Conservation (phyloP, 2,113 vertebrate species). For the Bungarus multicinctus region DNA sequence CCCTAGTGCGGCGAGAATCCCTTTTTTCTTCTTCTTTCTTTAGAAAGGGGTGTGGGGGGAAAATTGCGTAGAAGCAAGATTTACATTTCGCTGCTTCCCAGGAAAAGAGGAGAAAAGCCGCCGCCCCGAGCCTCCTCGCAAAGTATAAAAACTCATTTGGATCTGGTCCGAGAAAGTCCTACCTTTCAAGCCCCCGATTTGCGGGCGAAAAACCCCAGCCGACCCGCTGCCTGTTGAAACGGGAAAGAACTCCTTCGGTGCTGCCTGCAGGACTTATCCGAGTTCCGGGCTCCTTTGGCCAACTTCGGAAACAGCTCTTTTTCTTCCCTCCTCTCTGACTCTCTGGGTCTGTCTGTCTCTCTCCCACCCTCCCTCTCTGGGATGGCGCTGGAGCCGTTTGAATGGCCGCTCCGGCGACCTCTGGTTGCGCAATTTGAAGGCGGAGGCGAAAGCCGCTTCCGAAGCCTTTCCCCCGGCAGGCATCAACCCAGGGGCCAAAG, state of each 20-base stretch:
- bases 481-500: neutral
- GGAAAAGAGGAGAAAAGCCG: neutral
- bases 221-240: slow-evolving; percentile 10
- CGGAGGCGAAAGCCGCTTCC: slow-evolving; percentile 51
- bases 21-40: neutral
- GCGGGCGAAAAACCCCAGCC: slow-evolving; percentile 34
- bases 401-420: slow-evolving; percentile 60
- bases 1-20: neutral
- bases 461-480: neutral
- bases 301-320: slow-evolving; percentile 6
- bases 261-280: slow-evolving; percentile 28
- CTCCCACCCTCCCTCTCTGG: slow-evolving; percentile 8
- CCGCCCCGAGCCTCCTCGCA: neutral
- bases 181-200: neutral
- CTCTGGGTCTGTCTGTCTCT: neutral
- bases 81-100: neutral
- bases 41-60: neutral
- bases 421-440: slow-evolving; percentile 54
- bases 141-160: neutral
- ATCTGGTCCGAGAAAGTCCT: slow-evolving; percentile 1
- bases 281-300: slow-evolving; percentile 6
- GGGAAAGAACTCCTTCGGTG: slow-evolving; percentile 37
- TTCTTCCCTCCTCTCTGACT: slow-evolving; percentile 37
- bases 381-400: slow-evolving; percentile 54
- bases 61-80: neutral